Conservation (phyloP, 2,888 invertebrate genomes). For the Pycnomerus fuliginosus region DNA sequence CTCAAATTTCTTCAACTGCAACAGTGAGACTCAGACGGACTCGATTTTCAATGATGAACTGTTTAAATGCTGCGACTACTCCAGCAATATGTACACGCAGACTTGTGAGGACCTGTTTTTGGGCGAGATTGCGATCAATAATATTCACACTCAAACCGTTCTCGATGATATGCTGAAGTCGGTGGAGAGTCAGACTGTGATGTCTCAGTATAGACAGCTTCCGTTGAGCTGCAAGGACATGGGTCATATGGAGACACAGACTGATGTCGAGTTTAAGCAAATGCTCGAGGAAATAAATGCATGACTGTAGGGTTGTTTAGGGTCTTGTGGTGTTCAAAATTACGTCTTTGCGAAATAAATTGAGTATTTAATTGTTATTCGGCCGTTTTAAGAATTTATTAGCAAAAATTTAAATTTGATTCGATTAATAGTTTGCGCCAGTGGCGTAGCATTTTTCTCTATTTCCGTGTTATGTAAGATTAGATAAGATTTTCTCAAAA, state of each 20-base stretch:
- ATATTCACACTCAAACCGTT: constrained; percentile 66
- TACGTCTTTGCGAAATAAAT: too few species aligned
- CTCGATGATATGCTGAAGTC: constrained; percentile 59
- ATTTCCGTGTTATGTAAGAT: too few species aligned
- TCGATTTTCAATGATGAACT: constrained; percentile 47
- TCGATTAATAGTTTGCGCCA: too few species aligned
- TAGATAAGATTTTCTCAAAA: too few species aligned
- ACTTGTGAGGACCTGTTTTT: constrained; percentile 55
- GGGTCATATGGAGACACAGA: constrained; percentile 58
- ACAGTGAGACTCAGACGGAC: constrained; percentile 64
- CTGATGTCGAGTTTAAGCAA: constrained; percentile 52
- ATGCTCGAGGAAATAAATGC: constrained; percentile 51
- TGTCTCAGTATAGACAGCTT: constrained; percentile 38
- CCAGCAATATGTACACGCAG: constrained; percentile 48
- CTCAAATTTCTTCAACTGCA: constrained; percentile 53
- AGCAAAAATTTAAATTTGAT: too few species aligned
- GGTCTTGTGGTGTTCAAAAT: too few species aligned
- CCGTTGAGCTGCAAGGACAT: constrained; percentile 39
- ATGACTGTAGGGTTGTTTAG: too few species aligned
- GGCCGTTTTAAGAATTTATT: too few species aligned
- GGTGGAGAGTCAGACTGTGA: constrained; percentile 61
- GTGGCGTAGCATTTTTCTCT: too few species aligned
- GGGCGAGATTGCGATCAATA: constrained; percentile 55
- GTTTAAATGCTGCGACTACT: constrained; percentile 44
- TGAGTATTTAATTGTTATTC: too few species aligned